phyloP scores from a whole-genome alignment of 2,888 invertebrate species.

The Diplolepis rosae region DNA sequence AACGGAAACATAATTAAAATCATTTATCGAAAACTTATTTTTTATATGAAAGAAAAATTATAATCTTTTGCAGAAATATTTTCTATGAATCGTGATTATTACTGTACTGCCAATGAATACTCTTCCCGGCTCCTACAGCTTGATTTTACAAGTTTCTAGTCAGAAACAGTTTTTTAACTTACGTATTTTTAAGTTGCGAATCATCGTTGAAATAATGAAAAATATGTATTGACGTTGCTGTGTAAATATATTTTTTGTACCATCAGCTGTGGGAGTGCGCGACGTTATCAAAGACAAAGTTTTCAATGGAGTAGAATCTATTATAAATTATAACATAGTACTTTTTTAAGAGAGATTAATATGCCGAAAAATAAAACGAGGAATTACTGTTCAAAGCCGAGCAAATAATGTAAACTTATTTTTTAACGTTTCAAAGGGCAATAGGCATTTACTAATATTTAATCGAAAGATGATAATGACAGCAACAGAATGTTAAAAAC shows the following conservation, averaged over 20 bases:
- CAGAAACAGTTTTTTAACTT: constrained; percentile 65
- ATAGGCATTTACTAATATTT: constrained; percentile 30
- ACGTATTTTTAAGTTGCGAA: constrained; percentile 45
- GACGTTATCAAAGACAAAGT: constrained; percentile 23
- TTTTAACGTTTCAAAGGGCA: constrained; percentile 18
- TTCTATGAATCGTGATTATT: not conserved
- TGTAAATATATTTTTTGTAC: constrained; percentile 45
- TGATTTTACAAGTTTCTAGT: constrained; percentile 70
- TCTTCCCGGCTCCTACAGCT: constrained; percentile 69
- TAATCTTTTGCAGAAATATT: not conserved
- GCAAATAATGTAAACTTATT: constrained; percentile 15
- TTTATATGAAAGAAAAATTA: not conserved
- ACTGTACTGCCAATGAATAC: constrained; percentile 66
- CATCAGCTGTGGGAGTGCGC: constrained; percentile 49
- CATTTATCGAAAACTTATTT: not conserved
- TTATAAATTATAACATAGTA: constrained; percentile 19
- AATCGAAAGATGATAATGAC: constrained; percentile 18
- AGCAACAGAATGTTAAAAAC: constrained; percentile 1
- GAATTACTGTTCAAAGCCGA: not conserved
- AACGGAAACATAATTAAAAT: not conserved
- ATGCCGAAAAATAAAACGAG: constrained; percentile 9
- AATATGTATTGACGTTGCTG: constrained; percentile 21
- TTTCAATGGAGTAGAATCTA: constrained; percentile 6
- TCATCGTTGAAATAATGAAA: constrained; percentile 24
- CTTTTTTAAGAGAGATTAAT: constrained; percentile 30